Conservation (phyloP, 2,113 vertebrate genomes). For the Gymnocephalus cernua region DNA sequence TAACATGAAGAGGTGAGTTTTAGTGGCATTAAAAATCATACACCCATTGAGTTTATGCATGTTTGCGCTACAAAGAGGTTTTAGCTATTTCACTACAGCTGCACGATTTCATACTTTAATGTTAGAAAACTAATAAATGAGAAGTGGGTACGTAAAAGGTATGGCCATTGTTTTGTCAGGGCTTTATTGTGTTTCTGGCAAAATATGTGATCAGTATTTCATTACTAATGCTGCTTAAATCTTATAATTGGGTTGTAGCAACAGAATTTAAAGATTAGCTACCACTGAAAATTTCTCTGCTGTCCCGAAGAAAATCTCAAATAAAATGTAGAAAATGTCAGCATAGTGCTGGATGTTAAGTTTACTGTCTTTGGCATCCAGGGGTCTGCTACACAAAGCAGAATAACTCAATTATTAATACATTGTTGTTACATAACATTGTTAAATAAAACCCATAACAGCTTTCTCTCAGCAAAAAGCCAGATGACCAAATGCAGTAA, state of each 20-base stretch:
- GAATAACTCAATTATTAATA: neutral
- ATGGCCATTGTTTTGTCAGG: neutral
- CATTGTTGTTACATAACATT: too few species aligned
- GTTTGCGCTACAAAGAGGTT: neutral
- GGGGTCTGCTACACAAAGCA: neutral
- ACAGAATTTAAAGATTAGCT: neutral
- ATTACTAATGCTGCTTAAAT: conserved; percentile 1
- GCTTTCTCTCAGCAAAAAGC: neutral
- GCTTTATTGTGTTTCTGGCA: neutral
- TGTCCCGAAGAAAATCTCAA: neutral
- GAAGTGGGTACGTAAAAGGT: neutral
- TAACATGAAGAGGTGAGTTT: conserved; percentile 29
- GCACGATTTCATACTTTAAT: neutral
- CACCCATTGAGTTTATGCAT: conserved; percentile 17
- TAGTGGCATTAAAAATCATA: conserved; percentile 18
- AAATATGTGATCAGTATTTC: neutral
- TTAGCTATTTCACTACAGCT: neutral
- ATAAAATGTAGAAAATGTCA: neutral
- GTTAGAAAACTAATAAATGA: neutral
- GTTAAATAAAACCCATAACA: neutral
- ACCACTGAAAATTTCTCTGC: neutral
- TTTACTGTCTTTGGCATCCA: neutral
- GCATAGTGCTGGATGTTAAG: neutral
- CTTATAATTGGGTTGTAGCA: conserved; percentile 1
- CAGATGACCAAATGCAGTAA: neutral